Evolutionary conservation across 2,888 invertebrate species (phyloP).

Genomic region (Macrosiphum euphorbiae): DNA sequence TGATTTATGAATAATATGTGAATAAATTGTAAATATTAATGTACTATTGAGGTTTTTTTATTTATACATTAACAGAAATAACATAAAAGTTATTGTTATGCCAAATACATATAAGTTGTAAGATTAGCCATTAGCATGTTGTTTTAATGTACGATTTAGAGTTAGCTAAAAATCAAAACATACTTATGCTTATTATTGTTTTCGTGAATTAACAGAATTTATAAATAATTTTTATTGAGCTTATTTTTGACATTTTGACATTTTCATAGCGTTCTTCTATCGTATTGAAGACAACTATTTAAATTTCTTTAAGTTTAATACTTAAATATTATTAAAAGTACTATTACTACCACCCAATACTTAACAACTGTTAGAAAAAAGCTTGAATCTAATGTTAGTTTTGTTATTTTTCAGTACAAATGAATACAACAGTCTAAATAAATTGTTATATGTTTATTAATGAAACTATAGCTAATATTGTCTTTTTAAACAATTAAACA

Average conservation of each 20-base stretch:
- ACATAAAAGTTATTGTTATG: neutral
- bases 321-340: too few relatives aligned
- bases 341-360: neutral
- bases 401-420: neutral
- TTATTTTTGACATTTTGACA: neutral
- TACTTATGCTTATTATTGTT: neutral
- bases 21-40: neutral
- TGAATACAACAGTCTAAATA: neutral
- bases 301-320: neutral
- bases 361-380: neutral
- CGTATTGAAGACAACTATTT: neutral
- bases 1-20: neutral
- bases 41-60: neutral
- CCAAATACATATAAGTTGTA: neutral
- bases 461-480: neutral
- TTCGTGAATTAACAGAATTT: neutral
- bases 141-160: neutral
- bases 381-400: neutral
- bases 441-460: neutral
- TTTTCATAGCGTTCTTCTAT: neutral
- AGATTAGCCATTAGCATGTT: neutral
- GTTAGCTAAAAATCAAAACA: neutral
- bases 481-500: neutral
- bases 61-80: neutral
- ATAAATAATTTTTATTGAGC: neutral